Evolutionary conservation across 2,888 invertebrate species (phyloP).

Genomic region (Sphaerophoria taeniata): DNA sequence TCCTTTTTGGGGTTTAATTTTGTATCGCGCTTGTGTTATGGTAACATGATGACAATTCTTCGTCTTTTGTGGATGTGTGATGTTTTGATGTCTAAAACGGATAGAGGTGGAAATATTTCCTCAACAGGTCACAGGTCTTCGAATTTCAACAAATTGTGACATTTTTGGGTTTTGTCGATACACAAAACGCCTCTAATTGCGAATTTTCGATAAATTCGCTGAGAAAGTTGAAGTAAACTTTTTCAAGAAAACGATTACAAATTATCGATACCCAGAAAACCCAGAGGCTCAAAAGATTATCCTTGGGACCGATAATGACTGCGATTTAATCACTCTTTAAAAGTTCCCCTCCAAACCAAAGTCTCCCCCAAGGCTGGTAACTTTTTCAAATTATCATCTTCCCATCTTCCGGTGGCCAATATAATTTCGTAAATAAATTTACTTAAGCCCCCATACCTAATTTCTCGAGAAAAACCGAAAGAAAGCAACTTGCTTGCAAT

Average conservation of each 20-base stretch:
- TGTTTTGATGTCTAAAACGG: slow-evolving; percentile 9
- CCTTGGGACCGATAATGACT: not conserved
- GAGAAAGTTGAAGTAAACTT: not conserved
- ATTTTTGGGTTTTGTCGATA: too few relatives aligned
- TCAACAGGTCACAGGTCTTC: too few relatives aligned
- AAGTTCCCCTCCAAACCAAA: not conserved
- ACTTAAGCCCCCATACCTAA: not conserved
- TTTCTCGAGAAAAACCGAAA: not conserved
- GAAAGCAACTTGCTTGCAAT: slow-evolving; percentile 17
- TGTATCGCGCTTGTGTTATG: slow-evolving; percentile 11
- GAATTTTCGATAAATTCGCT: not conserved
- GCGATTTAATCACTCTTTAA: slow-evolving; percentile 11
- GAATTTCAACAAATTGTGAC: too few relatives aligned
- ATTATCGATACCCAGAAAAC: not conserved
- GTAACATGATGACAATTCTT: slow-evolving; percentile 33
- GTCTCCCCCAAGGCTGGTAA: not conserved
- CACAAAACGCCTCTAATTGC: too few relatives aligned
- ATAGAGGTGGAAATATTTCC: slow-evolving; percentile 7
- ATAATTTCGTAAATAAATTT: slow-evolving; percentile 21
- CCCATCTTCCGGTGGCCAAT: not conserved
- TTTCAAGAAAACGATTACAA: not conserved
- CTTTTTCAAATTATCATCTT: slow-evolving; percentile 20
- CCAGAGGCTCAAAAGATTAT: not conserved
- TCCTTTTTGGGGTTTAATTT: slow-evolving; percentile 28
- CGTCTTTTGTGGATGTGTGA: not conserved